Base-by-base conservation (phyloP, 2,888 invertebrate genomes). In the Acanthococcus lagerstroemiae region DNA sequence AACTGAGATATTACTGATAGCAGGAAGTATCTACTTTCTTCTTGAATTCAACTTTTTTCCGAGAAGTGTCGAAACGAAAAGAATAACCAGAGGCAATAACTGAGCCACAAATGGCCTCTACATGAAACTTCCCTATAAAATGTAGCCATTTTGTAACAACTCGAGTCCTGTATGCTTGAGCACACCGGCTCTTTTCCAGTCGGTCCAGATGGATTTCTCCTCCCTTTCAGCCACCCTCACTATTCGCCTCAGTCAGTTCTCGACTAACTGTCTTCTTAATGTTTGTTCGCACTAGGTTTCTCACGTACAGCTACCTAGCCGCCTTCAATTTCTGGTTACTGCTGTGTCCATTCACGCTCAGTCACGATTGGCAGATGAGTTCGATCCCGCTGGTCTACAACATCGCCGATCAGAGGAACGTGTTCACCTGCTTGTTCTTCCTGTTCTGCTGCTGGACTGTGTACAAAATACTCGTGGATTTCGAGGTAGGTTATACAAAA, bases 291-390 rank as follows among this genome's bases (percentile, higher is more conserved):
- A 79, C 7, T 81, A 91, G 90, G 75, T 78, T 88, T 72, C 79
- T 90, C 77, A 90, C 90, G 0, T 90, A 88, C 77, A 84, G 85
- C 75, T 90, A 89, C 78, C 77, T 92, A 73, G 86, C 88, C 5
- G 86, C 86, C 1, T 85, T 89, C 78, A 91, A 91, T 79, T 84
- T 85, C 80, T 88, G 88, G 87, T 77, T 92, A 69, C 78, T 91
- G n/a, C 77, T 91, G 63, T 87, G 85, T 70, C 91, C 91, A 0
- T 82, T 83, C 73, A 83, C 83, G 1, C 79, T 91, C 55, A 87
- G 88, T 71, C 90, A 91, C 74, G 92, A 92, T 76, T 92, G 91
- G 91, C 90, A 91, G 78, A 87, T 90, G 86, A 89, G 88, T 5
- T 90, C 89, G 15, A 84, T 92, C 68, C 88, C 90, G 22, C 79